Base-by-base conservation (phyloP, 2,797 vertebrate species). In the Notolepis coatsorum region DNA sequence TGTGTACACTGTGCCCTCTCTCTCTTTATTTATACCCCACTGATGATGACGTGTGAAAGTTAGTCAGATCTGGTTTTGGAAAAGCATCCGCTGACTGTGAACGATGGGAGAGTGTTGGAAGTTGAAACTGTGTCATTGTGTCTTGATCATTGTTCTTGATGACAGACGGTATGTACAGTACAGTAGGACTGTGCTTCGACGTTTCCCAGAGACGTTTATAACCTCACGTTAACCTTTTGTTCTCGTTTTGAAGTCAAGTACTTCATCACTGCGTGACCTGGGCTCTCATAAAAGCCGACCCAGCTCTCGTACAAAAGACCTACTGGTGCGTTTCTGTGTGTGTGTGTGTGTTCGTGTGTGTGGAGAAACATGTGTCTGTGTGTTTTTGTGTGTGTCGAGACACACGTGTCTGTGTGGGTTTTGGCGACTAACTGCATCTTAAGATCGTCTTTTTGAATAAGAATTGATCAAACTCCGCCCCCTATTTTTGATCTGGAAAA, bases 281-380 rank as follows among this genome's bases (percentile, higher is more conserved):
- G 87, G 84, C 55, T 93, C 91, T 58, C 84, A 75, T 61, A 91
- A 88, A 77, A 94, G 86, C 91, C 91, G 88, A 75, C 77, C 89
- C 82, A 91, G 84, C 75, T 92, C 90, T 63, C 93, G 77, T 84
- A 95, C 89, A 84, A 95, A 91, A 91, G 93, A 94, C 68, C 33
- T 75, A 30, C 39, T 92, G 94, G 95, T 97, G 88, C 80, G 94
- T 95, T 85, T 64, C 28, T 55, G 65, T 63, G 42, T 72, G 61
- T 77, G 25, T 82, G 75, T 58, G 47, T 68, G 52, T 61, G 45
- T 52, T 24, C 18, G 41, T 75, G 9, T 23, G 7, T 12, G 7
- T 18, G 9, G 23, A 7, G 21, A 5, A 9, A 25, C 54, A 23
- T 66, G 3, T 30, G 27, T 5, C 15, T 35, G 24, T 57, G 17